Base-by-base conservation (phyloP, 2,888 invertebrate species). In the Diloba caeruleocephala region DNA sequence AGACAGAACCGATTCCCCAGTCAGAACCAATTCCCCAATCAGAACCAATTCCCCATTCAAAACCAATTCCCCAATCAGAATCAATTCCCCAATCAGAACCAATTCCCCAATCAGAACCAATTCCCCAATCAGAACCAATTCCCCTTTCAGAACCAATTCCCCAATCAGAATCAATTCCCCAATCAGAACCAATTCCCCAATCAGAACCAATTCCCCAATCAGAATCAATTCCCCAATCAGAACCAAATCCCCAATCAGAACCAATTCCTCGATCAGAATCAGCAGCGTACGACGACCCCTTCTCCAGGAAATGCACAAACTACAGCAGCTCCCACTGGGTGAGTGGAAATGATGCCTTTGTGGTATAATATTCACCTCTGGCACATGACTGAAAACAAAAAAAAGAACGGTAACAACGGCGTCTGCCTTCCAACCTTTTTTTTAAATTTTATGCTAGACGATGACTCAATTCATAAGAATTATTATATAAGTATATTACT, bases 111-210 rank as follows among this genome's bases (percentile, higher is more conserved):
- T 0, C 65, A 62, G 8, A 55, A 53, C 0, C 58, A 51, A 3
- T 60, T 55, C 41, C 69, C 69, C 0, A 46, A 33, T 0, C 69
- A 65, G 7, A 54, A 52, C 0, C 63, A 61, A 3, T 56, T 60
- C 39, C 68, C 71, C 0, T 41, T 43, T 0, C 70, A 64, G 9
- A 62, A 46, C 4, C 67, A 56, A 2, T 55, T 61, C 32, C 67
- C 67, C 0, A 44, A 41, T 0, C 65, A 62, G 8, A 60, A 55
- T 0, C 63, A 63, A 1, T 53, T 58, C 13, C 63, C 51, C 0
- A 44, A 41, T 0, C 65, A 59, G 4, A 57, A 53, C 17, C 43
- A 19, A 12, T 34, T 26, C 17, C 43, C 43, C 5, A 21, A 21
- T 8, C 29, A 21, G 14, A 62, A 46, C 4, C 67, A 56, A 2